Evolutionary conservation across 2,113 vertebrate species (phyloP), one percentile per base, ranked within the genome.

Genomic region (Sinocyclocheilus anshuiensis): DNA sequence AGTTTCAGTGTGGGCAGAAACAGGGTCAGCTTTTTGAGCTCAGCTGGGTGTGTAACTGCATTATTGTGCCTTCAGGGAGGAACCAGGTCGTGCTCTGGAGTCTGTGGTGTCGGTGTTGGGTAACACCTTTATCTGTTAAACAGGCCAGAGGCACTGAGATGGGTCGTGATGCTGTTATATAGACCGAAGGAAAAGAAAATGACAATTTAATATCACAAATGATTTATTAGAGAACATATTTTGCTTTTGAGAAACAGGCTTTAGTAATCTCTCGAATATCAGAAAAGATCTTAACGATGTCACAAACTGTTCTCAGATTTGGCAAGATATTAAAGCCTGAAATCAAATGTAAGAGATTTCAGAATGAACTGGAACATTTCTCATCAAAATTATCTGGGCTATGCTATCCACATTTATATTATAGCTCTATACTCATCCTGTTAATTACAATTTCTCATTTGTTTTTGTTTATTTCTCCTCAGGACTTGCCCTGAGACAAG

Each of bases 21-120:
- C 57, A 65, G 82, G 82, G 76, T 79, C 84, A 81, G 48, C 53
- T 81, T 77, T 82, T 75, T 59, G n/a, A 81, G 71, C 33, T 89
- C 77, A 48, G 59, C 80, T 89, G 79, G 59, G 79, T 85, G 75
- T 81, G 86, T 50, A 24, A 83, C 80, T 76, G 85, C 63, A 71
- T 82, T 72, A 74, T 86, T 86, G 84, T 80, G 53, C 76, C 77
- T 77, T 67, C 65, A 78, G 77, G 81, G 82, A 71, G 74, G 81
- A 86, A 76, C 48, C 67, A 85, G 88, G 74, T 85, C 29, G 36
- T 29, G 63, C 84, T 85, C 81, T 50, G 42, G 84, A 48, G 67
- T 77, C 59, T 80, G 69, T 75, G 84, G 84, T 81, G 78, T 84
- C 88, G 81, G 87, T 81, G n/a, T 42, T 42, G 50, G 63, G 84